Percentiles rank a stretch among this genome's conserved stretches.
These are phyloP conservation scores for Chrysina gloriosa DNA, from an alignment of 2,888 invertebrate species.

Conservation along the genomic window DNA sequence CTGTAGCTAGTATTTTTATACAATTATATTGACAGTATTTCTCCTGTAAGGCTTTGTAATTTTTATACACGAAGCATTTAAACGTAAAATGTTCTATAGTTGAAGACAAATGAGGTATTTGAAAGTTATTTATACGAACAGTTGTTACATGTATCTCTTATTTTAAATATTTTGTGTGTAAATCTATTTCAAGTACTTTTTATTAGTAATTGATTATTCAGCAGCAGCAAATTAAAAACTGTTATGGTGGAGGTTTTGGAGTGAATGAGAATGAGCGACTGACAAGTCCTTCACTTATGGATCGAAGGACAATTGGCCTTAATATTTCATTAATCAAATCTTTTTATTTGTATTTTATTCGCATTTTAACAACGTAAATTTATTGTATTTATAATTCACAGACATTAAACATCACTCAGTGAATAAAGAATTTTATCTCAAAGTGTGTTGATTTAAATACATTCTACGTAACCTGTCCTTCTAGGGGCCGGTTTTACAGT, in stretches of 20 bases:
- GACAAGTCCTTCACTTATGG: slow-evolving; percentile 28
- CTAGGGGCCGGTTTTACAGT: too few relatives aligned
- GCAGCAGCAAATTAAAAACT: slow-evolving; percentile 32
- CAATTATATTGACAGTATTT: slow-evolving; percentile 50
- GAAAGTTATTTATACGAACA: slow-evolving; percentile 24
- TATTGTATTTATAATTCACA: slow-evolving; percentile 59
- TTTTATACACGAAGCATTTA: slow-evolving; percentile 49
- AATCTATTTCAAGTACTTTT: slow-evolving; percentile 26
- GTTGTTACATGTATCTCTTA: slow-evolving; percentile 22
- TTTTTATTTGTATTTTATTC: slow-evolving; percentile 60
- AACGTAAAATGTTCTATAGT: slow-evolving; percentile 33
- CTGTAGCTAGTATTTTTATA: slow-evolving; percentile 50
- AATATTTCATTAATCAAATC: slow-evolving; percentile 60
- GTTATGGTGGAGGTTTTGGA: slow-evolving; percentile 57
- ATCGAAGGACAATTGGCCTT: slow-evolving; percentile 56
- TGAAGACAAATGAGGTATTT: slow-evolving; percentile 5
- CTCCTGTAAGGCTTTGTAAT: slow-evolving; percentile 50
- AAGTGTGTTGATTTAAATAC: too few relatives aligned
- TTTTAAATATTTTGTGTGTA: slow-evolving; percentile 28
- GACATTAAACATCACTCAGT: slow-evolving; percentile 53
- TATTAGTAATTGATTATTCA: slow-evolving; percentile 26
- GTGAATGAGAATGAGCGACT: slow-evolving; percentile 45
- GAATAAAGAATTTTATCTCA: slow-evolving; percentile 51
- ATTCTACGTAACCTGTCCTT: too few relatives aligned
- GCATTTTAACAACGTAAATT: slow-evolving; percentile 52